These are phyloP conservation scores for Caenorhabditis doughertyi DNA, from an alignment of 2,888 invertebrate genomes.

Conservation along the genomic window DNA sequence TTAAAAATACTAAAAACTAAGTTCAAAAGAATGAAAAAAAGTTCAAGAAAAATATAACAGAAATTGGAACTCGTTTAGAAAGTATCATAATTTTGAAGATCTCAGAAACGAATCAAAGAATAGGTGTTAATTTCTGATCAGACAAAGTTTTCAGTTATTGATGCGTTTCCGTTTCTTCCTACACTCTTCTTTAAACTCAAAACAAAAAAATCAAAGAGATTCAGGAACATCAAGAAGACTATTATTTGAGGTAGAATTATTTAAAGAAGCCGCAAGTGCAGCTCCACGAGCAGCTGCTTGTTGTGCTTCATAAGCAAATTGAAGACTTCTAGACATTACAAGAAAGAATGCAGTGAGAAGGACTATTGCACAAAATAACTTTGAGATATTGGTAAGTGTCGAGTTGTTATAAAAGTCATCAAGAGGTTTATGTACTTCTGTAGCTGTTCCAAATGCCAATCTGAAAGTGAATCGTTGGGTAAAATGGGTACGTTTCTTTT, in stretches of 20 bases:
- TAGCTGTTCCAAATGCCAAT: slow-evolving; percentile 73
- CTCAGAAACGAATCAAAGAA: no score
- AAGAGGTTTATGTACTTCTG: slow-evolving; percentile 71
- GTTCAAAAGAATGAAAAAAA: no score
- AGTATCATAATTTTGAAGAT: not conserved
- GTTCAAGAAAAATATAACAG: no score
- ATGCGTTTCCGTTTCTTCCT: slow-evolving; percentile 18
- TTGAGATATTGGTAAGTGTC: slow-evolving; percentile 75
- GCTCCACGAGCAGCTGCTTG: slow-evolving; percentile 29
- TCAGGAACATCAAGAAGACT: not conserved
- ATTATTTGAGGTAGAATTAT: slow-evolving; percentile 23
- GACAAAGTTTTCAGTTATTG: no score
- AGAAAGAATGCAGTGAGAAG: slow-evolving; percentile 72
- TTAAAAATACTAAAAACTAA: no score
- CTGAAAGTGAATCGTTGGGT: no score
- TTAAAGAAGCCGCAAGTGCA: not conserved
- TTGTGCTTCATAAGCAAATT: slow-evolving; percentile 58
- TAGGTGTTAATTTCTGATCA: no score
- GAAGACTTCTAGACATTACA: slow-evolving; percentile 73
- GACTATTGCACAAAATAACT: slow-evolving; percentile 73
- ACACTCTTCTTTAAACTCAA: not conserved
- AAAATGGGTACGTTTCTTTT: no score
- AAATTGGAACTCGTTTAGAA: no score
- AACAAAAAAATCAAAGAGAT: not conserved
- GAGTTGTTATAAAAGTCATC: slow-evolving; percentile 80